Percentiles rank a stretch among this genome's conserved stretches.
These are phyloP conservation scores for Cyprinus carpio DNA, from an alignment of 2,113 vertebrate species.

Conservation along the genomic window DNA sequence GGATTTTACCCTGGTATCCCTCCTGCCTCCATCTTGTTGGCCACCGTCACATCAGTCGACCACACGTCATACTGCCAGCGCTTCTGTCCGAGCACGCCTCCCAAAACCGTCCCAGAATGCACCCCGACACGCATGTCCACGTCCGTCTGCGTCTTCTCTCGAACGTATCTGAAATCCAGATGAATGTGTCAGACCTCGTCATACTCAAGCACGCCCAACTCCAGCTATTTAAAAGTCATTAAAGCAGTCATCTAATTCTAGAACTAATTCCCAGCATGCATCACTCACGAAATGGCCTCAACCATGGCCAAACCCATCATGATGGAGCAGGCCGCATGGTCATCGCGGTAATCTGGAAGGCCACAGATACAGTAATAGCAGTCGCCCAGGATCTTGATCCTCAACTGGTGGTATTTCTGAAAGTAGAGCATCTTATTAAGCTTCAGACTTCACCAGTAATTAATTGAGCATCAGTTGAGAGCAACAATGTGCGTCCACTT, in stretches of 20 bases:
- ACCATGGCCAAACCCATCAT: constrained; percentile 98
- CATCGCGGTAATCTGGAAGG: constrained; percentile 89
- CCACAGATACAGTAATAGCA: constrained; percentile 98
- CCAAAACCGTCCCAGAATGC: constrained; percentile 90
- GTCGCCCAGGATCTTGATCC: constrained; percentile 95
- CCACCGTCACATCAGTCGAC: constrained; percentile 94
- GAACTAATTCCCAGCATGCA: not conserved
- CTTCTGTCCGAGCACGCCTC: constrained; percentile 92
- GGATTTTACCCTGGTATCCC: constrained; percentile 88
- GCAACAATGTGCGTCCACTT: not conserved
- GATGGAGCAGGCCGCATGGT: constrained; percentile 92
- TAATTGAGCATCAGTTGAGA: not conserved
- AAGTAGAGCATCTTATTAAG: not conserved
- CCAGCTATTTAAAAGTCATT: not conserved
- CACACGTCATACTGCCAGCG: constrained; percentile 96
- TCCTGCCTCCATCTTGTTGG: constrained; percentile 96
- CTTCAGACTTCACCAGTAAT: not conserved
- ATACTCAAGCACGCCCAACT: not conserved
- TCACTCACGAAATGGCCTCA: constrained; percentile 92
- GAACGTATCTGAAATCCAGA: constrained; percentile 79
- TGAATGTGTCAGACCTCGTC: not conserved
- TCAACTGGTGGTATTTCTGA: constrained; percentile 92
- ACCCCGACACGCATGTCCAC: constrained; percentile 97
- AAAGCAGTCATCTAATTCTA: not conserved
- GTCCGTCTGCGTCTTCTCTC: constrained; percentile 90